These are phyloP conservation scores for Cactoblastis cactorum DNA, from an alignment of 2,888 invertebrate species.

Conservation along the genomic window DNA sequence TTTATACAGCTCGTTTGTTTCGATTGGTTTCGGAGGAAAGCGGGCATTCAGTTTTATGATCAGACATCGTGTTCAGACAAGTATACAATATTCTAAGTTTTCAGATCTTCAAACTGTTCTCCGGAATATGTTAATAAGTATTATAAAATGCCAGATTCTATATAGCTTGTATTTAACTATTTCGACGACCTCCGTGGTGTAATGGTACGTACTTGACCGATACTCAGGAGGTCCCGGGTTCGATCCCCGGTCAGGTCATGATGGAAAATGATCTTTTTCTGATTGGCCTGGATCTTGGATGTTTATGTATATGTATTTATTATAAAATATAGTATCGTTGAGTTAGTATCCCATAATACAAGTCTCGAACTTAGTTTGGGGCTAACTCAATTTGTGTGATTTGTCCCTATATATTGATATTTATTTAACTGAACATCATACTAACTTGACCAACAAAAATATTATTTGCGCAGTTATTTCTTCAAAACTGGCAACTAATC, in stretches of 20 bases:
- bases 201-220: too few relatives aligned
- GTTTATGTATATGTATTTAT: neutral
- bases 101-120: neutral
- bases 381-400: neutral
- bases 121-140: neutral
- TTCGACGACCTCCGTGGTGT: too few relatives aligned
- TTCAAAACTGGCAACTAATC: too few relatives aligned
- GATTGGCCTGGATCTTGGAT: neutral
- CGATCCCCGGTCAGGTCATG: neutral
- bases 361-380: neutral
- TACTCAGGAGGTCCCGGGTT: neutral
- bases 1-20: neutral
- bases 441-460: too few relatives aligned
- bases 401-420: neutral
- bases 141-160: neutral
- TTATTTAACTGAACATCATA: too few relatives aligned
- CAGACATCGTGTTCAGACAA: conserved; percentile 1
- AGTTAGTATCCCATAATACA: neutral
- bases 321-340: neutral
- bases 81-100: neutral
- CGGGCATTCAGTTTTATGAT: conserved; percentile 2
- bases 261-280: neutral
- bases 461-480: too few relatives aligned
- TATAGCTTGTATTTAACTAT: too few relatives aligned
- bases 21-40: conserved; percentile 5